Evolutionary conservation across 2,113 vertebrate species (phyloP), one percentile per base, ranked within the genome.

Genomic region (Bubo blakistoni): DNA sequence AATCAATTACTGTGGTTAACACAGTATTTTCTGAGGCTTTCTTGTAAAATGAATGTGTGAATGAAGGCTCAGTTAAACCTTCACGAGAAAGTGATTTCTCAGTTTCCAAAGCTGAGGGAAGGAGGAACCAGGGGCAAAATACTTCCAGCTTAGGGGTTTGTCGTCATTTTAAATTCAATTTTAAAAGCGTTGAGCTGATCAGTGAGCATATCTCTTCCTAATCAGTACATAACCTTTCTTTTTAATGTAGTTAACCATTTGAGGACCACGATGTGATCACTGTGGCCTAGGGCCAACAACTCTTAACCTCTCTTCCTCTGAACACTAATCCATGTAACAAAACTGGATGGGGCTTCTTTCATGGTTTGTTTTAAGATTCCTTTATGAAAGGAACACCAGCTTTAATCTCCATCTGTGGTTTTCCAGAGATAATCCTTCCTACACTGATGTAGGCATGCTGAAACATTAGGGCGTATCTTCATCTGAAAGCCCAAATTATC

Each of bases 331-430:
- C 25, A 16, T 29, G 27, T 65, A 77, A 88, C 42, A 88, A 82
- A 92, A 16, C 6, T 18, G 63, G n/a, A n/a, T n/a, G n/a, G 54
- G 58, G 32, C 30, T 85, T 36, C 20, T 78, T 69, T 72, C 29
- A 29, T 24, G 73, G 55, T 81, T 71, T 54, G 25, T 42, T 42
- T 91, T 90, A 90, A 90, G 86, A 77, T 85, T 90, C 20, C 29
- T 44, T 86, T 93, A 47, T 20, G 71, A 83, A 83, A 83, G 42
- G 13, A 86, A 44, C 54, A 91, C 36, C 13, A 91, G 59, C 76
- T 94, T 86, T 93, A 93, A 92, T 96, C 73, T 89, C 89, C 61
- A 89, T 95, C 91, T 96, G 91, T 95, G 63, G 38, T 81, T 89
- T 95, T 90, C 84, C 74, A 92, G 92, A 96, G 73, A 88, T 87